Conservation (phyloP, 2,888 invertebrate species). For the Phymatocera aterrima region DNA sequence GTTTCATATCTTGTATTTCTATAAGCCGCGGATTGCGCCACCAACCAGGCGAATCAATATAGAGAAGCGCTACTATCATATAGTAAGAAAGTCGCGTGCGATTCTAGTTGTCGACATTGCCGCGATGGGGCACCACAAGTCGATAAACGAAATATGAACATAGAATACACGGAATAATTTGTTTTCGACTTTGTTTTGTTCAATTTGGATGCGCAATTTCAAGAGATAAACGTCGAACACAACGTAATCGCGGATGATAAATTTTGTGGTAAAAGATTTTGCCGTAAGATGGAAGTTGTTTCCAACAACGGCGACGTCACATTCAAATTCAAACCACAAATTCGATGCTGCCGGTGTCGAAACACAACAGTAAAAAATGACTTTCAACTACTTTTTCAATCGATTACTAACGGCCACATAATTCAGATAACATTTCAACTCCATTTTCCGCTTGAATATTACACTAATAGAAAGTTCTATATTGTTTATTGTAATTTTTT, state of each 20-base stretch:
- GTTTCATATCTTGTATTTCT: too few species aligned
- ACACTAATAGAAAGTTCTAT: background rate
- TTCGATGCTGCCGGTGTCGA: background rate
- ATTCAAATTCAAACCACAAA: conserved; percentile 11
- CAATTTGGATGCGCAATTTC: background rate
- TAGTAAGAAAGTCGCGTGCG: background rate
- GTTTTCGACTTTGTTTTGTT: background rate
- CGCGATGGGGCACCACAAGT: background rate
- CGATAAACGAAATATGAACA: background rate
- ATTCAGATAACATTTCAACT: background rate
- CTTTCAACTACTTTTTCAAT: background rate
- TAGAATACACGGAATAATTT: background rate
- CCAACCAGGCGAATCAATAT: too few species aligned
- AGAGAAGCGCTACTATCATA: too few species aligned
- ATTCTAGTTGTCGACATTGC: background rate
- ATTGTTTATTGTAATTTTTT: background rate
- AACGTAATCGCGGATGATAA: background rate
- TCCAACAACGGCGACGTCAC: background rate
- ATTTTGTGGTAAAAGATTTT: background rate
- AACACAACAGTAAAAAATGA: background rate
- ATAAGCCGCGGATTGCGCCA: too few species aligned
- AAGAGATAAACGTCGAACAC: background rate
- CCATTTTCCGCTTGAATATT: too few species aligned
- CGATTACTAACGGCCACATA: background rate
- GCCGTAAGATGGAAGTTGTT: background rate